Percentiles rank a stretch among this genome's conserved stretches.
Conservation (phyloP, 2,113 vertebrate species). For the Heterocephalus glaber region DNA sequence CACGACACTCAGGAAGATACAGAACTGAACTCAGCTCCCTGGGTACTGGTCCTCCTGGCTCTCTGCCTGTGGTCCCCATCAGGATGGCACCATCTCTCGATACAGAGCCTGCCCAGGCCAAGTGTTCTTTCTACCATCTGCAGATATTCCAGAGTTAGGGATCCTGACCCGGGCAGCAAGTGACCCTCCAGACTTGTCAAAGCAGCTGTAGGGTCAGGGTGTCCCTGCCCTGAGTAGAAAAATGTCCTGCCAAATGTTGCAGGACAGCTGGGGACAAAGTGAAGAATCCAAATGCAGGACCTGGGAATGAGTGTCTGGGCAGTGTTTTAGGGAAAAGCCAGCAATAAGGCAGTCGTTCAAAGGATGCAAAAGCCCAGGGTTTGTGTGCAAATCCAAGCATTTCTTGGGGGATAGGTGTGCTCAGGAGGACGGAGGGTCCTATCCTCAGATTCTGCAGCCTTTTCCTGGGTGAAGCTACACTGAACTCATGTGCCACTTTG, state of each 20-base stretch:
- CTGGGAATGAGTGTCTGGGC: not conserved
- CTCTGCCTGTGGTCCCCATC: not conserved
- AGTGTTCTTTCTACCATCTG: not conserved
- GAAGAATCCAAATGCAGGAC: not conserved
- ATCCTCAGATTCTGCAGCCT: not conserved
- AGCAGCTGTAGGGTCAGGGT: rapidly evolving
- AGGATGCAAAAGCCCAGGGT: rapidly evolving
- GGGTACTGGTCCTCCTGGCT: not conserved
- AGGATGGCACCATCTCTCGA: not conserved
- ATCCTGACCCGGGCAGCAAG: not conserved
- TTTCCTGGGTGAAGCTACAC: not conserved
- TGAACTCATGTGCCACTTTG: not conserved
- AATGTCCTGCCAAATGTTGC: not conserved
- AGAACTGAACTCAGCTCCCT: rapidly evolving
- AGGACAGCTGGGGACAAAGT: not conserved
- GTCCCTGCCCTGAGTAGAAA: not conserved
- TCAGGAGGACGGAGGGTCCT: not conserved
- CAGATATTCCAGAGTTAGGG: not conserved
- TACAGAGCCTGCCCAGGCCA: not conserved
- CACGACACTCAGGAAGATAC: not conserved
- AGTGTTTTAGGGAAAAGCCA: not conserved
- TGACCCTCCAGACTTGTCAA: not conserved
- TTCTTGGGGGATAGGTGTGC: rapidly evolving
- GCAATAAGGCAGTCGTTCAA: not conserved
- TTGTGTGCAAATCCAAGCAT: too few species aligned